Base-by-base conservation (phyloP, 1,140 invertebrate species). In the Anoplophora glabripennis region DNA sequence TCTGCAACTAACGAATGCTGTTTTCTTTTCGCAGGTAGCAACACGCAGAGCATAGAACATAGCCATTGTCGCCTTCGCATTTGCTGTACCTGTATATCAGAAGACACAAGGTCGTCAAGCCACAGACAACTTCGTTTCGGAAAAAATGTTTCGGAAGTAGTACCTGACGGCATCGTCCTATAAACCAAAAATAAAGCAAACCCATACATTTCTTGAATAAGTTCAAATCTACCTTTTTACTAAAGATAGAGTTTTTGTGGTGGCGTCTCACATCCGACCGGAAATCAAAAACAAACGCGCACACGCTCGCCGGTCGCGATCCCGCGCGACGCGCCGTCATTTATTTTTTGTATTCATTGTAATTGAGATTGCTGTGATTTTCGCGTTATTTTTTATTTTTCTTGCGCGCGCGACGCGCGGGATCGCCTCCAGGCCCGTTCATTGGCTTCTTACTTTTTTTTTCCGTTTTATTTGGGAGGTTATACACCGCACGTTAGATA, bases 61-160 rank as follows among this genome's bases (percentile, higher is more conserved):
- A 74, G 67, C 71, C 72, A 72, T 72, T 72, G 71, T 74, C 72
- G 72, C 71, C 71, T 70, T 73, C 67, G 71, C 70, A 68, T 72
- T 68, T 67, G 63, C 65, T 67, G 72, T 73, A 74, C 69, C 72
- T 72, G 71, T 70, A 59, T 51, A 60, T 61, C 56, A 48, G 37
- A 36, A 48, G 56, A 63, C 38, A 53, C 54, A 57, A 28, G 21
- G 21, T 5, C 41, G 41, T 56, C 55, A 51, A 42, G 34, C 36
- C 36, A 48, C 21, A 37, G 11, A 58, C 55, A 54, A 62, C 61
- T 59, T 66, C 61, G 57, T 60, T 63, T 62, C 59, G 60, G 53
- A 53, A 45, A 47, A 56, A 45, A 49, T 49, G 48, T 28, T 28
- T 28, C 21, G 21, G 21, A 63, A 61, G 54, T 49, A 57, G 66